These are phyloP conservation scores for Solen grandis DNA, from an alignment of 1,140 invertebrate species.

Conservation along the genomic window DNA sequence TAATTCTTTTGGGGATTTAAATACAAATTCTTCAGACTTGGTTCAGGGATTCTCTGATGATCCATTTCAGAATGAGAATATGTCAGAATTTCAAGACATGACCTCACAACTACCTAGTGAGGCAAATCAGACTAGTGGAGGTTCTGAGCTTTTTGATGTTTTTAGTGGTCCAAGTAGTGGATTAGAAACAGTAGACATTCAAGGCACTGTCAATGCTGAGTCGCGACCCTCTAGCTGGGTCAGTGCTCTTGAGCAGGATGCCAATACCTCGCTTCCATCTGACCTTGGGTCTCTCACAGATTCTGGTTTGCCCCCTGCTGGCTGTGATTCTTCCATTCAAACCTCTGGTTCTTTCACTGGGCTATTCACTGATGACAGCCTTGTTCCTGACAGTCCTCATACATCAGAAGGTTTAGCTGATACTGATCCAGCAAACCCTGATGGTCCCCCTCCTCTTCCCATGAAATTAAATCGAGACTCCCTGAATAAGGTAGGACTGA, in stretches of 20 bases:
- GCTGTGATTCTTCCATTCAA: slow-evolving; percentile 31
- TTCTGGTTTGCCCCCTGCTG: neutral
- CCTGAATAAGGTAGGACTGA: too few relatives aligned
- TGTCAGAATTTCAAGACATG: too few relatives aligned
- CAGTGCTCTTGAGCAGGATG: slow-evolving; percentile 41
- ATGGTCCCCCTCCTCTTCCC: too few relatives aligned
- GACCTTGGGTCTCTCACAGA: neutral
- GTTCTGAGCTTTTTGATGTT: too few relatives aligned
- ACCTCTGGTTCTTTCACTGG: slow-evolving; percentile 19
- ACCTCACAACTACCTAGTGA: too few relatives aligned
- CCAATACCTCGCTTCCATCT: neutral
- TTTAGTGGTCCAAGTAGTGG: neutral
- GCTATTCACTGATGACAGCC: neutral
- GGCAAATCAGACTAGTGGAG: neutral
- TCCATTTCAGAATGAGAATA: neutral
- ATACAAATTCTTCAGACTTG: too few relatives aligned
- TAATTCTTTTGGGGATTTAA: neutral
- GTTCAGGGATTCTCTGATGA: neutral
- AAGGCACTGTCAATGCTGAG: neutral
- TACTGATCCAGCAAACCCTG: too few relatives aligned
- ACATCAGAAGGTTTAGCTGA: too few relatives aligned
- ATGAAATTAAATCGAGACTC: too few relatives aligned
- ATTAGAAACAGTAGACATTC: neutral
- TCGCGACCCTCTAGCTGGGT: slow-evolving; percentile 2
- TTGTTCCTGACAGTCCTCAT: neutral